These are phyloP conservation scores for Gonocerus acuteangulatus DNA, from an alignment of 2,888 invertebrate genomes.

Conservation along the genomic window DNA sequence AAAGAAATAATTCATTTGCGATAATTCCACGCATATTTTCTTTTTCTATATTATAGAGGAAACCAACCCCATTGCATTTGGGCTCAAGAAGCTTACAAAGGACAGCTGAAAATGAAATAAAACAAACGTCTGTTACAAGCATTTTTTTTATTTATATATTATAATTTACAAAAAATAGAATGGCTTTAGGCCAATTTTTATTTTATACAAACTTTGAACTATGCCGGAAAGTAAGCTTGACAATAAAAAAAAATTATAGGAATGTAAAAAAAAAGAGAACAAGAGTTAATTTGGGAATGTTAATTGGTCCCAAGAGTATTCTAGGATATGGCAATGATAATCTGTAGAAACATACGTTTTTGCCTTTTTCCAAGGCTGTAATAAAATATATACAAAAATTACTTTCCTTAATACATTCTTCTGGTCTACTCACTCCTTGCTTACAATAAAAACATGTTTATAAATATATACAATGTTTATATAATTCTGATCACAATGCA, in stretches of 20 bases:
- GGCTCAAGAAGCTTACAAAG: too few relatives aligned
- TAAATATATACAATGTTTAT: conserved; percentile 18
- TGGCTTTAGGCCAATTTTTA: conserved; percentile 29
- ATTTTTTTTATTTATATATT: conserved; percentile 31
- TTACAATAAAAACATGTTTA: neutral
- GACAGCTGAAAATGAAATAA: neutral
- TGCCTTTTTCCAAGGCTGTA: conserved; percentile 6
- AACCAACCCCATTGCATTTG: too few relatives aligned
- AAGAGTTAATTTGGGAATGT: conserved; percentile 20
- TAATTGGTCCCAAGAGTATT: conserved; percentile 27
- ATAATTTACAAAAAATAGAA: conserved; percentile 35
- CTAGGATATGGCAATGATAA: conserved; percentile 23
- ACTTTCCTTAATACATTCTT: neutral
- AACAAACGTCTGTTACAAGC: conserved; percentile 21
- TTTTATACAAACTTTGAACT: conserved; percentile 24
- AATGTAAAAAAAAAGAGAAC: conserved; percentile 18
- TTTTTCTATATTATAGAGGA: too few relatives aligned
- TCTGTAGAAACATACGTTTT: neutral
- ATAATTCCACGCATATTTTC: too few relatives aligned
- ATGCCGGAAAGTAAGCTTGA: conserved; percentile 24
- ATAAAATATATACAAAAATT: conserved; percentile 2
- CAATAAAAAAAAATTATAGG: conserved; percentile 14
- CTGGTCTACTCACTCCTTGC: neutral
- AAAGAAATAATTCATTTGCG: too few relatives aligned
- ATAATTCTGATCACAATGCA: conserved; percentile 22